Conservation (phyloP, 2,888 invertebrate species). For the Mythimna impura region DNA sequence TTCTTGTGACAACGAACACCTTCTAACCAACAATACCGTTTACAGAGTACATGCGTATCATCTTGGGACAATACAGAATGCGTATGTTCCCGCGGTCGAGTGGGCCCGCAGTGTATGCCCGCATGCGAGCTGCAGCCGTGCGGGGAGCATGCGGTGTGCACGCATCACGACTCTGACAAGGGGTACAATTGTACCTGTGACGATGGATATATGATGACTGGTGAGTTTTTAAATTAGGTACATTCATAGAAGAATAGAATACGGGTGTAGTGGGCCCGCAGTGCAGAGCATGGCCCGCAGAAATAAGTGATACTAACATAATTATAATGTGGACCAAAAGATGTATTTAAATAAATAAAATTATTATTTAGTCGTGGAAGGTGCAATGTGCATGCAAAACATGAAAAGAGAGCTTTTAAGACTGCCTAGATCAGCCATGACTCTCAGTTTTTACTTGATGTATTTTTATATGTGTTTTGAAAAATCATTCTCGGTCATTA, state of each 20-base stretch:
- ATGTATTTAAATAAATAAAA: no score
- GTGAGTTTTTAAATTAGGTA: conserved; percentile 69
- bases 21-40: background rate
- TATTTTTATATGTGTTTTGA: no score
- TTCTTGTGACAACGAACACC: background rate
- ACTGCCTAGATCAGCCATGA: no score
- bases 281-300: conserved; percentile 73
- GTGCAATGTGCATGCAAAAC: no score
- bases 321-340: no score
- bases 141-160: conserved; percentile 93
- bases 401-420: no score
- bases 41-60: conserved; percentile 84
- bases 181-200: conserved; percentile 96
- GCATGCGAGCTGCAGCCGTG: conserved; percentile 97
- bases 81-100: conserved; percentile 92
- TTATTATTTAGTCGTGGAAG: no score
- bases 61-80: conserved; percentile 92
- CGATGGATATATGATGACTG: conserved; percentile 93
- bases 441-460: no score
- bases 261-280: conserved; percentile 79
- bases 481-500: no score
- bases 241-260: background rate
- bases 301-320: no score
- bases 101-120: conserved; percentile 94
- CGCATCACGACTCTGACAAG: conserved; percentile 86